These are phyloP conservation scores for Mizuhopecten yessoensis DNA, from an alignment of 1,140 invertebrate genomes.

Conservation along the genomic window DNA sequence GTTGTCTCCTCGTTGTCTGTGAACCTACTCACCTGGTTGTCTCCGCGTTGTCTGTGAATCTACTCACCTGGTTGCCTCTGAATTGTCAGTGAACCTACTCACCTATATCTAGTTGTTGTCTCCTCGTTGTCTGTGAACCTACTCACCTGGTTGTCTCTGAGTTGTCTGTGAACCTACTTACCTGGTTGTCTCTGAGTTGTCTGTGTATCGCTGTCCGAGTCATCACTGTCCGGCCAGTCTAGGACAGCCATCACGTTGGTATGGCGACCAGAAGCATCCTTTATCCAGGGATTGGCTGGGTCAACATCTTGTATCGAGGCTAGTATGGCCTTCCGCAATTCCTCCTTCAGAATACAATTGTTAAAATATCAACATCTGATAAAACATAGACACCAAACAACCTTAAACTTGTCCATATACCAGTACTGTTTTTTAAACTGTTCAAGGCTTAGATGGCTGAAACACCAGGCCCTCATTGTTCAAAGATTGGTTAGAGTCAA, in stretches of 20 bases:
- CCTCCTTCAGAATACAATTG: slow-evolving; percentile 76
- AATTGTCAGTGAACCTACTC: background rate
- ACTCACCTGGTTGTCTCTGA: background rate
- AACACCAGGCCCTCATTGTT: too few relatives aligned
- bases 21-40: background rate
- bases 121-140: background rate
- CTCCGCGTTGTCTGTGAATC: background rate
- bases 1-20: background rate
- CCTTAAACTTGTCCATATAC: too few relatives aligned
- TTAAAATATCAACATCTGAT: background rate
- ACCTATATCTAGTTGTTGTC: too few relatives aligned
- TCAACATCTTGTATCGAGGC: slow-evolving; percentile 85
- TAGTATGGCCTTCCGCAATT: slow-evolving; percentile 83
- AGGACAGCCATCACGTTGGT: slow-evolving; percentile 86
- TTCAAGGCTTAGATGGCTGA: too few relatives aligned
- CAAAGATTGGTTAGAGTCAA: too few relatives aligned
- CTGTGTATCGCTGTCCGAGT: slow-evolving; percentile 76
- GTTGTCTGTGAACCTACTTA: background rate
- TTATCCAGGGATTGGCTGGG: slow-evolving; percentile 86
- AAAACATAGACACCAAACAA: slow-evolving; percentile 58
- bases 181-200: slow-evolving; percentile 9
- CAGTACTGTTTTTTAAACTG: too few relatives aligned
- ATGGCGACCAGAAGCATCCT: slow-evolving; percentile 85
- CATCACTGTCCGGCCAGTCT: slow-evolving; percentile 88
- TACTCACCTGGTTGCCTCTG: background rate